Base-by-base conservation (phyloP, 2,113 vertebrate species). In the Ctenomys sociabilis region DNA sequence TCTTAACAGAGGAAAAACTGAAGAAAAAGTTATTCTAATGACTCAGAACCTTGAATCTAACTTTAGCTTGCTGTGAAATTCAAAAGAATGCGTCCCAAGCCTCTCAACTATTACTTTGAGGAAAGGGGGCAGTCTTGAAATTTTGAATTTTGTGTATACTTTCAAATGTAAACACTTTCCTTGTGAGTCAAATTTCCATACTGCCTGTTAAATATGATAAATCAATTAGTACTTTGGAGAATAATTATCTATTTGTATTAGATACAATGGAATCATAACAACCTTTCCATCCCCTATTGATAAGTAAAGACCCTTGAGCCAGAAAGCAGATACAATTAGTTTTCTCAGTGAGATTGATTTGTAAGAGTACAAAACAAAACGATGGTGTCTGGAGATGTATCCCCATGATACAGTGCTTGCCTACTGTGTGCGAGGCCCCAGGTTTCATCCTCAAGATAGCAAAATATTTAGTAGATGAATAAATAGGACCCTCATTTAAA, bases 361-460 rank as follows among this genome's bases (percentile, higher is more conserved):
- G 14, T 84, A 83, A 85, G 6, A 91, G 64, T 94, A 82, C 21
- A 72, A 92, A 90, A 26, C 45, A 83, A 57, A 96, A 17, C 28
- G 11, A 26, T 45, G 7, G 24, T 1, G 7, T 16, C 22, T 30
- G 40, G 30, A 10, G 37, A 35, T 59, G 17, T 22, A 32, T 19
- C 19, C 68, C 45, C 52, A 19, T 52, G 11, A 24, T 54, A 14
- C 21, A 7, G 9, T 35, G 11, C 30, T 91, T 72, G 19, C 28
- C 7, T 80, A 22, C 13, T 7, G 32, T 8, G 32, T 30, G 30
- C 11, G 3, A 75, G 70, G 10, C 1, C 22, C 7, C 35, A 5
- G 17, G 49, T 91, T 72, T 9, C 12, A 83, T 45, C 19, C 2
- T 7, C n/a, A 83, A 49, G 5, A 59, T 5, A 11, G 21, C 13